Conservation (phyloP, 2,888 invertebrate genomes). For the Gymnocheta viridis region DNA sequence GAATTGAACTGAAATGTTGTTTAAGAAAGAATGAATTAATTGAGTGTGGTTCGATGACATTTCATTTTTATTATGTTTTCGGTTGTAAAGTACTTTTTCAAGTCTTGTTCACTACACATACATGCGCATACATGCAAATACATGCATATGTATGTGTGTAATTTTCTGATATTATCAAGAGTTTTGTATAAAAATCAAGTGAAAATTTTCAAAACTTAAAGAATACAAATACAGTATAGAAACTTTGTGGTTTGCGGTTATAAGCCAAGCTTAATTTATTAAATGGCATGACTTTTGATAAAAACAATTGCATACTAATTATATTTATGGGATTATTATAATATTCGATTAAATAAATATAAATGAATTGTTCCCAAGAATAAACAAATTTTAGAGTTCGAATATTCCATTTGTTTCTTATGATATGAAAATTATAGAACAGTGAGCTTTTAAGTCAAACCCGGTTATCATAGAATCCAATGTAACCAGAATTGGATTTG, state of each 20-base stretch:
- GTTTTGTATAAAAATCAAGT: neutral
- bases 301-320: neutral
- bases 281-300: neutral
- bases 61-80: slow-evolving; percentile 56
- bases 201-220: neutral
- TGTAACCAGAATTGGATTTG: no score
- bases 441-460: no score
- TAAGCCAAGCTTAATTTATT: neutral
- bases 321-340: neutral
- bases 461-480: no score
- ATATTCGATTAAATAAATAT: neutral
- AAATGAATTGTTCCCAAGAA: no score
- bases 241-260: neutral
- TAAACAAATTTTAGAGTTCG: no score
- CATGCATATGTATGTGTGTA: no score
- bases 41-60: slow-evolving; percentile 63
- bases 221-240: neutral
- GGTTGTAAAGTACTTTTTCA: neutral
- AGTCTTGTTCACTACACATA: neutral
- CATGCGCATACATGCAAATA: no score
- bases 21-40: slow-evolving; percentile 14
- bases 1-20: slow-evolving; percentile 27
- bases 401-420: no score
- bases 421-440: no score
- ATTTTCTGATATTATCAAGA: slow-evolving; percentile 3